Evolutionary conservation across 2,888 invertebrate species (phyloP).

Genomic region (Melinopterus prodromus): DNA sequence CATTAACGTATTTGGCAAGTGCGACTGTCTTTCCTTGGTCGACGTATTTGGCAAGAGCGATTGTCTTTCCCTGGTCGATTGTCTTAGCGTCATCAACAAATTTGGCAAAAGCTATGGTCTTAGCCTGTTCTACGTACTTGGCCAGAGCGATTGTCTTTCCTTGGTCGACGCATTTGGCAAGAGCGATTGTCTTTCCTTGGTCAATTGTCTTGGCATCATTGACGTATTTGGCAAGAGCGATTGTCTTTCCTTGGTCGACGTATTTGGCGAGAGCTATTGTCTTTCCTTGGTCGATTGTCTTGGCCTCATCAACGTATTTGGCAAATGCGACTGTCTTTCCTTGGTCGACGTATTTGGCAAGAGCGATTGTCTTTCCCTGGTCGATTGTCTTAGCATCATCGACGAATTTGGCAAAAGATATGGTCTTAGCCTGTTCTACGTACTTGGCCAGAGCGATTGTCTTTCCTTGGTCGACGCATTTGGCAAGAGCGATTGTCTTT

Average conservation of each 20-base stretch:
- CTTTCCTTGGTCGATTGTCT: conserved; percentile 13
- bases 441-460: not conserved
- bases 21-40: conserved; percentile 17
- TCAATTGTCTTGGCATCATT: conserved; percentile 13
- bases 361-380: conserved; percentile 6
- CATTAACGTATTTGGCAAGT: conserved; percentile 16
- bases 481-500: conserved; percentile 5
- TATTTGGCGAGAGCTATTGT: not conserved
- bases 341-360: conserved; percentile 9
- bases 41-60: not conserved
- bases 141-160: not conserved
- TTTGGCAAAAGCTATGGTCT: conserved; percentile 6
- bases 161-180: conserved; percentile 9
- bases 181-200: not conserved
- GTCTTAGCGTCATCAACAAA: not conserved
- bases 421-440: not conserved
- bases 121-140: conserved; percentile 11
- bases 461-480: conserved; percentile 9
- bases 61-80: no score
- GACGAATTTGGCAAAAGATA: not conserved
- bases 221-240: conserved; percentile 6
- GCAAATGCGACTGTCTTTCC: not conserved
- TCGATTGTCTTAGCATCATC: conserved; percentile 11
- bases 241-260: conserved; percentile 6
- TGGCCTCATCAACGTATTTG: conserved; percentile 4